phyloP scores from a whole-genome alignment of 2,113 vertebrate genomes.

The Nibea coibor region DNA sequence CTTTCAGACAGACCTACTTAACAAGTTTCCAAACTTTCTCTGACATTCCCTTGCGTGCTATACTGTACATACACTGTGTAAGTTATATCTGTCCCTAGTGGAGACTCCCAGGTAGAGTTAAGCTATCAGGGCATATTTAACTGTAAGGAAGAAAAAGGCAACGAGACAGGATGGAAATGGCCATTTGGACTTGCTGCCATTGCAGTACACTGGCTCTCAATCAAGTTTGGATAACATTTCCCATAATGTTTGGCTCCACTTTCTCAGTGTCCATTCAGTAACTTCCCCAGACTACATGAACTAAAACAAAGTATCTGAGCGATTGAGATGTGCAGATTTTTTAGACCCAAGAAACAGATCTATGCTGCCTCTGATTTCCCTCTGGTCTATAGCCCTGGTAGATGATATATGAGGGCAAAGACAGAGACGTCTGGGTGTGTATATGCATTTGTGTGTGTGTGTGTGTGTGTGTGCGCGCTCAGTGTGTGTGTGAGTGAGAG shows the following conservation, averaged over 20 bases:
- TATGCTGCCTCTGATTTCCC: constrained; percentile 37
- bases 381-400: constrained; percentile 31
- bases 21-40: constrained; percentile 33
- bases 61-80: background rate
- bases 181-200: background rate
- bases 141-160: background rate
- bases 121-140: background rate
- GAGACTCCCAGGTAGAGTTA: background rate
- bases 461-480: background rate
- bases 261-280: constrained; percentile 2
- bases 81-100: constrained; percentile 1
- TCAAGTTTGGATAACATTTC: background rate
- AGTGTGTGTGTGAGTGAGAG: background rate
- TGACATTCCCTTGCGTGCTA: constrained; percentile 1
- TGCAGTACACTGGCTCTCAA: background rate
- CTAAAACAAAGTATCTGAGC: constrained; percentile 16
- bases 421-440: constrained; percentile 28
- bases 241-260: constrained; percentile 1
- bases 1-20: constrained; percentile 41
- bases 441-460: constrained; percentile 12
- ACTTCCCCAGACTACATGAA: constrained; percentile 4
- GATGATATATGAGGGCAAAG: constrained; percentile 59
- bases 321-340: constrained; percentile 33
- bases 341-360: constrained; percentile 34
- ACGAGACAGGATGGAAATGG: background rate